Evolutionary conservation across 2,797 vertebrate species (phyloP).

Genomic region (Halcyon smyrnensis): DNA sequence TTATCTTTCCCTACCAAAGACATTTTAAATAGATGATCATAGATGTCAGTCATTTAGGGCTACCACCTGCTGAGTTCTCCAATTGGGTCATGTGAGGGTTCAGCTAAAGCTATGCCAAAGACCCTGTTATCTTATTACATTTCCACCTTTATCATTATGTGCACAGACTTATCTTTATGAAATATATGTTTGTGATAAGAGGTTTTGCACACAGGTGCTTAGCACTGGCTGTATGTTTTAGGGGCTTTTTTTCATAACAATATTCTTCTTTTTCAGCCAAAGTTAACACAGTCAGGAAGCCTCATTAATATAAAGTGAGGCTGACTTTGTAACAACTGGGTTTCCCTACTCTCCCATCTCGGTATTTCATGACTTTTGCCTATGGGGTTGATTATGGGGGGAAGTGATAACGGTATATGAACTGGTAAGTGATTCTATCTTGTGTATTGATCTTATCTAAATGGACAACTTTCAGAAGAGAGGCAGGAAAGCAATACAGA

Average conservation of each 20-base stretch:
- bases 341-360: neutral
- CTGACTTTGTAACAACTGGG: neutral
- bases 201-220: neutral
- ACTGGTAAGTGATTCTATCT: neutral
- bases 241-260: neutral
- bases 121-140: neutral
- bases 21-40: constrained; percentile 14
- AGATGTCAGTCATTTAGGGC: neutral
- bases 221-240: neutral
- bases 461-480: neutral
- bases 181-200: neutral
- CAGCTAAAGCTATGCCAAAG: neutral
- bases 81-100: neutral
- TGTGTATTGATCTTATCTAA: neutral
- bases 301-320: neutral
- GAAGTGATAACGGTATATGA: neutral
- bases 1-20: neutral
- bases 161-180: neutral
- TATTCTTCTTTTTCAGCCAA: neutral
- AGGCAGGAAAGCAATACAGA: neutral
- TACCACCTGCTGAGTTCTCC: neutral
- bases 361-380: neutral
- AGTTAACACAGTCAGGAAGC: neutral
- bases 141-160: neutral
- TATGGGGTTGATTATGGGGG: neutral